Base-by-base conservation (phyloP, 1,140 invertebrate genomes). In the Diorhabda elongata region DNA sequence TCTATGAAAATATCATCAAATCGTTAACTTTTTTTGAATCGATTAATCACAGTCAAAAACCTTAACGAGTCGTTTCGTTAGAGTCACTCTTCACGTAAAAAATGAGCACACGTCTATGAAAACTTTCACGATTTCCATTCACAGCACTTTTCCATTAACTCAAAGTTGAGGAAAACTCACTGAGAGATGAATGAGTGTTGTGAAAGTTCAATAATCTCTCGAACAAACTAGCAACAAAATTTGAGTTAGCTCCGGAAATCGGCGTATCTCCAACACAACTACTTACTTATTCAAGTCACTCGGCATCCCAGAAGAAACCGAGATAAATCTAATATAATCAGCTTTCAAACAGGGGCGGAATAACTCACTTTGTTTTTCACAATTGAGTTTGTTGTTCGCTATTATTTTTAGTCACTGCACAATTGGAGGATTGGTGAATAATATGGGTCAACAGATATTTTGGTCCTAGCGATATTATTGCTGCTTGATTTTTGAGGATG, bases 271-370 rank as follows among this genome's bases (percentile, higher is more conserved):
- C 44, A 63, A 42, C 61, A 26, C 26, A 65, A 44, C 64, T 65
- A 58, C 56, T 65, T 65, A 65, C 42, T 65, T 57, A 65, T 65
- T 65, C 64, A 58, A 65, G 64, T 65, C 64, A 65, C 9, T 56
- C 52, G 47, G 47, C 47, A 43, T 58, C 52, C 42, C 11, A 65
- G 64, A 57, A 65, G 64, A 65, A 64, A 65, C 64, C 56, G 42
- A 65, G 64, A 65, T 65, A 65, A 65, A 65, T 65, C 47, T 65
- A 56, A 65, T 65, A 65, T 65, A 65, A 65, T 65, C 64, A 65
- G 56, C 64, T 62, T 62, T 44, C 61, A 62, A 9, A 52, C 47
- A 52, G 47, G n/a, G n/a, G 6, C 47, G 47, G 47, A 52, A 6
- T 52, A 26, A 26, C 26, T 26, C 26, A 26, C 26, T 26, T 26